Conservation (phyloP, 2,888 invertebrate species). For the Chouioia cunea region DNA sequence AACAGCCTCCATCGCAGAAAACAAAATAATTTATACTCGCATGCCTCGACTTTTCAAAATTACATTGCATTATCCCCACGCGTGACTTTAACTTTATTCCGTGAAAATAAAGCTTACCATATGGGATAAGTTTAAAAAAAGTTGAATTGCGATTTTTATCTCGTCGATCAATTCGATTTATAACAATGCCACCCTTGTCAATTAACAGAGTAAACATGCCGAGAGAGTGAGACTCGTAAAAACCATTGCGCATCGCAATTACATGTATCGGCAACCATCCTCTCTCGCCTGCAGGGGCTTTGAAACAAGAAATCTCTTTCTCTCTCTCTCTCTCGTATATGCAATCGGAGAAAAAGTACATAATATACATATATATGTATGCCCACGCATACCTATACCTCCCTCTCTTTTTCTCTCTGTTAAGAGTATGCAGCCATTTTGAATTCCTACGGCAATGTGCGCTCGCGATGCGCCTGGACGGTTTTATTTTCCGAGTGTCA, state of each 20-base stretch:
- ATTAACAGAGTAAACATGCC: constrained; percentile 15
- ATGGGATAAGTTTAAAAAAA: too few relatives aligned
- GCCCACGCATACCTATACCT: constrained; percentile 48
- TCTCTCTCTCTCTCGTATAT: constrained; percentile 6
- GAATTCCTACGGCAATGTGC: constrained; percentile 61
- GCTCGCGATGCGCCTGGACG: constrained; percentile 49
- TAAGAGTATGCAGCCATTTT: constrained; percentile 65
- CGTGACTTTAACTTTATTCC: too few relatives aligned
- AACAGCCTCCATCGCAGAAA: neutral
- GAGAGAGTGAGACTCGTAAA: neutral
- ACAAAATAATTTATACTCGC: constrained; percentile 10
- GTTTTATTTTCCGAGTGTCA: constrained; percentile 62
- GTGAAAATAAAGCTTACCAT: too few relatives aligned
- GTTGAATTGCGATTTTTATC: too few relatives aligned
- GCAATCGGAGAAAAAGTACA: constrained; percentile 28
- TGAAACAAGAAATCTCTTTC: neutral
- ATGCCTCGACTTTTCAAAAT: neutral
- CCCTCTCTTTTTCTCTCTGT: constrained; percentile 31
- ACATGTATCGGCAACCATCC: too few relatives aligned
- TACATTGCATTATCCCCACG: too few relatives aligned
- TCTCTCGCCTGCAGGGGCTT: neutral
- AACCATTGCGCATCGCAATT: neutral
- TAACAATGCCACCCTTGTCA: constrained; percentile 31
- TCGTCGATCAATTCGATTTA: constrained; percentile 34
- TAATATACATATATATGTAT: constrained; percentile 47